Evolutionary conservation across 2,113 vertebrate genomes (phyloP).

Genomic region (Lepus europaeus): DNA sequence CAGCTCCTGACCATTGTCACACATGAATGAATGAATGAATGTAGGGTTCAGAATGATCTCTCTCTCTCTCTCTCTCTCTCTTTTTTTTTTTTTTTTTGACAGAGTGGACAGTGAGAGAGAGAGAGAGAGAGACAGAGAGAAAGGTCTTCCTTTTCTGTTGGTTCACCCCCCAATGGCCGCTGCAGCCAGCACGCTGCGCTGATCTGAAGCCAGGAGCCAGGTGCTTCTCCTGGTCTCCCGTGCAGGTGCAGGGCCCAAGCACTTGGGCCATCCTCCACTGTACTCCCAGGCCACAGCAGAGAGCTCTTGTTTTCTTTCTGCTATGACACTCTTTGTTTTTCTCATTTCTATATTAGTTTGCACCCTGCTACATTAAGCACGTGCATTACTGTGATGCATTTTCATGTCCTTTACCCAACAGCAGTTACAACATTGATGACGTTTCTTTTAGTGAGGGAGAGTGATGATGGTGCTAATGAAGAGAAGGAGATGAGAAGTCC

Average conservation of each 20-base stretch:
- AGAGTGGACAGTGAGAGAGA: no score
- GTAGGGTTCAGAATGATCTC: background rate
- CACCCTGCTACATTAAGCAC: background rate
- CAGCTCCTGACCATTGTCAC: background rate
- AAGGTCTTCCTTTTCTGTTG: no score
- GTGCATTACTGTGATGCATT: background rate
- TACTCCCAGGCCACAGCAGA: no score
- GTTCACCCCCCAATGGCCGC: no score
- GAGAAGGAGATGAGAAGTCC: background rate
- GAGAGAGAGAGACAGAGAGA: no score
- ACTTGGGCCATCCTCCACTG: no score
- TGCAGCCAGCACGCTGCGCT: no score
- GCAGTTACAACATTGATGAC: background rate
- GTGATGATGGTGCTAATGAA: background rate
- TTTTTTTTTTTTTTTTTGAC: no score
- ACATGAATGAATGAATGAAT: slow-evolving; percentile 2
- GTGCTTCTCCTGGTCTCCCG: no score
- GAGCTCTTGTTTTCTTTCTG: background rate
- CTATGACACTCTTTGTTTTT: background rate
- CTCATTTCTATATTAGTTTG: background rate
- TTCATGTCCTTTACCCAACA: background rate
- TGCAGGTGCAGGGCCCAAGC: no score
- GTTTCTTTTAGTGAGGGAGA: background rate
- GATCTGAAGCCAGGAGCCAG: no score
- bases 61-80: no score